A percentile compares a stretch with the other conserved stretches of the same genome.
Conservation (phyloP, 2,113 vertebrate genomes). For the Abramis brama region DNA sequence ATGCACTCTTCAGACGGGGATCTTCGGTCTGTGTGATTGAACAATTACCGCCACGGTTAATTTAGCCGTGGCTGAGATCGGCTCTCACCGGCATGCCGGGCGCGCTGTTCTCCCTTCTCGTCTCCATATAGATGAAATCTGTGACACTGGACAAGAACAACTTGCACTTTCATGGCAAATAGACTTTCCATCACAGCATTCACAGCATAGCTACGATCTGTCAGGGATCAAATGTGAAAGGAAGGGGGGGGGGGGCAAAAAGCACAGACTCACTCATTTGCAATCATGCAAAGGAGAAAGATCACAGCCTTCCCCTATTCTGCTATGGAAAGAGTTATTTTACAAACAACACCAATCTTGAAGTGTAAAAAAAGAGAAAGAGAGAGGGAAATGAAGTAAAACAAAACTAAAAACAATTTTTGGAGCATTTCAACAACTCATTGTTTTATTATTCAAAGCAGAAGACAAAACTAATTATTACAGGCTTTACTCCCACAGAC, state of each 20-base stretch:
- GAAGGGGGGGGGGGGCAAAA: constrained; percentile 1
- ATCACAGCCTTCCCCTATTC: constrained; percentile 9
- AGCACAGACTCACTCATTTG: constrained; percentile 36
- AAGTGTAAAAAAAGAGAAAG: neutral
- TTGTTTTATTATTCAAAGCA: constrained; percentile 51
- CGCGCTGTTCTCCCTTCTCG: constrained; percentile 55
- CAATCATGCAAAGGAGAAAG: constrained; percentile 29
- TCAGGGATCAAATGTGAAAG: constrained; percentile 52
- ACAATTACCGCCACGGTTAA: constrained; percentile 76
- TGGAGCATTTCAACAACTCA: neutral
- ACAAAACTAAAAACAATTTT: neutral
- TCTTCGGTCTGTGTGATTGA: constrained; percentile 68
- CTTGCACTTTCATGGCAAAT: constrained; percentile 76
- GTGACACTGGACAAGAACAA: constrained; percentile 69
- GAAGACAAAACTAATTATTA: neutral
- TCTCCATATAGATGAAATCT: constrained; percentile 68
- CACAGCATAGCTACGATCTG: constrained; percentile 66
- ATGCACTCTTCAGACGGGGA: constrained; percentile 61
- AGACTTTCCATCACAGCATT: constrained; percentile 70
- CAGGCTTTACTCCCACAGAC: constrained; percentile 7
- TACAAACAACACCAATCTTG: constrained; percentile 23
- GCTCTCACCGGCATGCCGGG: constrained; percentile 62
- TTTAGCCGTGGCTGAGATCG: constrained; percentile 62
- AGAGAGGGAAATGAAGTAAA: neutral
- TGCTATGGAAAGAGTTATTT: neutral